Evolutionary conservation across 2,113 vertebrate species (phyloP), one percentile per base, ranked within the genome.

Genomic region (Triplophysa siluroides): DNA sequence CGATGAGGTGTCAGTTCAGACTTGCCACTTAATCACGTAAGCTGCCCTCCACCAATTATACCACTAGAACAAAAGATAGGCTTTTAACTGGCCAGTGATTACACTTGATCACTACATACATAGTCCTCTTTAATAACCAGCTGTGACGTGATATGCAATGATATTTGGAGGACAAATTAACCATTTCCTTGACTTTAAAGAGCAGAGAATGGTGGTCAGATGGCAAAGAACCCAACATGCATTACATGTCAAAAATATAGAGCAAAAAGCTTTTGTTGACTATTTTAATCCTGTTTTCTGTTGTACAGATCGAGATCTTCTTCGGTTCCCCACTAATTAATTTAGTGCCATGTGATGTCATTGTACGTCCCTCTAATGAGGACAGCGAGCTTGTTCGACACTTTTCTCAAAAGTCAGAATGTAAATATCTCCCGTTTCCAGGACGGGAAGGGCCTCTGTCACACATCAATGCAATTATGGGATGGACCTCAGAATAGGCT

Each of bases 21-120:
- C 81, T 78, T 63, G 82, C 83, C 73, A 85, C 82, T 91, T 90
- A 89, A 89, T 91, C 88, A 89, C 86, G 86, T 81, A 88, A 90
- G 87, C 87, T 85, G 84, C 84, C 84, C 73, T 75, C 66, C 68
- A 84, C 81, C 88, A 89, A 89, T 91, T 90, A 90, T 87, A 72
- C 38, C 83, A 61, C 78, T 82, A 78, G 78, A 62, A 78, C 80
- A 26, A 66, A 78, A 73, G 86, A 83, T 83, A 81, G 66, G 86
- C 83, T 90, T 90, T 90, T 85, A 89, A 89, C 86, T 66, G 74
- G 84, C 81, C 88, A 69, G 64, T 85, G 79, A 88, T 91, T 89
- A 87, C 83, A 80, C 78, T 52, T 19, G 77, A 80, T 85, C 84
- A 76, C 83, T 88, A 77, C 78, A 66, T 88, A 78, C 78, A 66